Conservation (phyloP, 1,140 invertebrate genomes). For the Scylla paramamosain region DNA sequence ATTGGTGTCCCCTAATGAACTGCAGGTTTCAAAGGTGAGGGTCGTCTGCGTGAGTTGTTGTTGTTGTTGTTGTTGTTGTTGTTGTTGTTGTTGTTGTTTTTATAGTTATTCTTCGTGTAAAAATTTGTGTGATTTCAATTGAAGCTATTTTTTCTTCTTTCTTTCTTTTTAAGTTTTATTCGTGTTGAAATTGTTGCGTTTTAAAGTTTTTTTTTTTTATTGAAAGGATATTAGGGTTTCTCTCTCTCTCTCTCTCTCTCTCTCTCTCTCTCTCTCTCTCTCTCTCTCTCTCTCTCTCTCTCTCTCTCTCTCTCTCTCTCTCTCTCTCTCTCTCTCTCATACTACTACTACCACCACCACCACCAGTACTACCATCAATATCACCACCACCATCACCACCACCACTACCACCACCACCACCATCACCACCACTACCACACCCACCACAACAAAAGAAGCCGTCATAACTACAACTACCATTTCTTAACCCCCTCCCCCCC, state of each 20-base stretch:
- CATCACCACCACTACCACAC: background rate
- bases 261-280: background rate
- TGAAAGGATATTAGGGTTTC: no score
- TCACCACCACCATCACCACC: background rate
- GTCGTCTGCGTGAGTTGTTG: no score
- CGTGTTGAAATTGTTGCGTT: no score
- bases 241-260: background rate
- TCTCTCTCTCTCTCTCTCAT: background rate
- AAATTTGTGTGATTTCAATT: no score
- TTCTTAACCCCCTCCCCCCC: background rate
- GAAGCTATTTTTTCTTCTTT: no score
- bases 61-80: no score
- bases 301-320: background rate
- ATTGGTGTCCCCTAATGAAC: no score
- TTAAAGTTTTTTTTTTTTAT: no score
- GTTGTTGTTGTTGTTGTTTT: no score
- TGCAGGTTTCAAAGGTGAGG: no score
- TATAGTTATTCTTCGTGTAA: no score
- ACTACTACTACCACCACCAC: background rate
- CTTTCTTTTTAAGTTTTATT: no score
- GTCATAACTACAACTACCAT: background rate
- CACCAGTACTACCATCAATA: background rate
- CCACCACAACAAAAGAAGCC: background rate
- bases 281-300: background rate
- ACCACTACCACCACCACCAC: background rate